phyloP scores from a whole-genome alignment of 2,797 vertebrate genomes.

The Rhinophrynus dorsalis region DNA sequence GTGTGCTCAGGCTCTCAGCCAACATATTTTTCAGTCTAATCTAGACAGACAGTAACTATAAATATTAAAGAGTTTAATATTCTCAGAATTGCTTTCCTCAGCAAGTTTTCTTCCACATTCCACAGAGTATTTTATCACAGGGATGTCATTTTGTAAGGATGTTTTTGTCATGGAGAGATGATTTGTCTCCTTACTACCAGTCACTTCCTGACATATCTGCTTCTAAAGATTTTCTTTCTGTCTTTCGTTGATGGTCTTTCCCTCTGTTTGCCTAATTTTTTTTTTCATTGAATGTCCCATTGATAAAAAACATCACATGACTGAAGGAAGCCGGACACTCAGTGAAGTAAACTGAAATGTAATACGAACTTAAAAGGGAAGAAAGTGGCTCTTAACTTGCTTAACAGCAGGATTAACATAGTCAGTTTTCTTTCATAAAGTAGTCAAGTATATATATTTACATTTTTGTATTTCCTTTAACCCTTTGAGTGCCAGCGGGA shows the following conservation, averaged over 20 bases:
- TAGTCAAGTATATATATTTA: too few relatives aligned
- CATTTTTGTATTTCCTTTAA: too few relatives aligned
- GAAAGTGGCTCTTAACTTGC: too few relatives aligned
- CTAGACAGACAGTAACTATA: conserved; percentile 40
- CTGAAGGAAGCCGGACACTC: too few relatives aligned
- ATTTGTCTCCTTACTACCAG: conserved; percentile 37
- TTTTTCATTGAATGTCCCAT: too few relatives aligned
- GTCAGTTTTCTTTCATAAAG: too few relatives aligned
- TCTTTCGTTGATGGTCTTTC: background rate
- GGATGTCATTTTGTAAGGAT: conserved; percentile 22
- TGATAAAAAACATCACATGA: too few relatives aligned
- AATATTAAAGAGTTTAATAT: conserved; percentile 45
- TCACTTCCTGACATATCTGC: conserved; percentile 17
- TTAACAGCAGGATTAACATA: too few relatives aligned
- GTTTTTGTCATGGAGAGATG: conserved; percentile 30
- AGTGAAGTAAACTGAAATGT: too few relatives aligned
- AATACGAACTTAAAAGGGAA: too few relatives aligned
- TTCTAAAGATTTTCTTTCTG: conserved; percentile 2
- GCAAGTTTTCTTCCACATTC: conserved; percentile 40
- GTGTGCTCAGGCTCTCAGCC: conserved; percentile 34
- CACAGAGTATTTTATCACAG: conserved; percentile 25
- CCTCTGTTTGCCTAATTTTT: background rate
- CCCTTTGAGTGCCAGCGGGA: too few relatives aligned
- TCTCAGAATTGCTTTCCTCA: conserved; percentile 35
- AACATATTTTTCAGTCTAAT: conserved; percentile 35